Evolutionary conservation across 1,140 invertebrate genomes (phyloP).

Genomic region (Sipha flava): DNA sequence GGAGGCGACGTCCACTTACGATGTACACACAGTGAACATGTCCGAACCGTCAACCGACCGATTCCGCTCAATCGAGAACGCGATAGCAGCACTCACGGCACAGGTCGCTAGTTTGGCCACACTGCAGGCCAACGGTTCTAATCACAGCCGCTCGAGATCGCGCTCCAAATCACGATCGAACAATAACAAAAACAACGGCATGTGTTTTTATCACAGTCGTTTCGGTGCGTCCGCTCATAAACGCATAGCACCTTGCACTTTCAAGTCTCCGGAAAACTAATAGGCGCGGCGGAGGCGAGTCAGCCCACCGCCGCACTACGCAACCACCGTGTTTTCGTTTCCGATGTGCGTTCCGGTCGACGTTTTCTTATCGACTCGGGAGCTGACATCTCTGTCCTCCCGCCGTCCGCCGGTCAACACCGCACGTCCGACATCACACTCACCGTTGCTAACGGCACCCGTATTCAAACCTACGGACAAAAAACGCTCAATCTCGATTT

Average conservation of each 20-base stretch:
- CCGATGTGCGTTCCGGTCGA: background rate
- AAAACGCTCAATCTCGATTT: background rate
- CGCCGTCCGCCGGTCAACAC: background rate
- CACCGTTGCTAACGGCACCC: constrained; percentile 35
- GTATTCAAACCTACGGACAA: background rate
- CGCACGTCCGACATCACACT: background rate
- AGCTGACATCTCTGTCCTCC: background rate
- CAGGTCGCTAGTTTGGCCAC: background rate
- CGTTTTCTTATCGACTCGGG: constrained; percentile 11
- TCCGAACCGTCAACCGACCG: background rate
- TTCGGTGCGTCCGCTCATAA: background rate
- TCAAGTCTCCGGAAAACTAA: background rate
- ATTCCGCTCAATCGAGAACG: background rate
- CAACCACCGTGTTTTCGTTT: background rate
- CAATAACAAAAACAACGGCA: background rate
- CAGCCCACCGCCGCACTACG: background rate
- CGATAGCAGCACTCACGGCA: background rate
- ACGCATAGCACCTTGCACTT: background rate
- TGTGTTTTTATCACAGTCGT: background rate
- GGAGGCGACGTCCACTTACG: background rate
- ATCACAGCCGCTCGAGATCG: no score
- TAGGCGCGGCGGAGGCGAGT: background rate
- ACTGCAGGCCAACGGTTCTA: background rate
- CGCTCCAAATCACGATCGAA: no score
- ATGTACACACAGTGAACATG: background rate